These are phyloP conservation scores for Atta texana DNA, from an alignment of 1,140 invertebrate genomes.

Conservation along the genomic window DNA sequence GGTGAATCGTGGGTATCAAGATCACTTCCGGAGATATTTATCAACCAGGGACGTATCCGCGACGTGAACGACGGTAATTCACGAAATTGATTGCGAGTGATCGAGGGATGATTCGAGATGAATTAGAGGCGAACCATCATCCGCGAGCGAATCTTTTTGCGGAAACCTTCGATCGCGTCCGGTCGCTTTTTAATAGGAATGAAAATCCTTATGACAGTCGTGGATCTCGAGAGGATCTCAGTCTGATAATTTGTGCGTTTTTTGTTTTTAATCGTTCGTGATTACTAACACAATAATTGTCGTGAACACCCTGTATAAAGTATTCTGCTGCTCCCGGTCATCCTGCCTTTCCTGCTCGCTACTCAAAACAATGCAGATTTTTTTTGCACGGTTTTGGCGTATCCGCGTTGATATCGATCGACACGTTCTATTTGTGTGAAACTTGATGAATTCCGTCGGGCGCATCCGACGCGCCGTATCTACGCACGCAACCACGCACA, in stretches of 20 bases:
- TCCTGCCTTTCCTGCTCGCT: not conserved
- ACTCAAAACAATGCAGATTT: slow-evolving; percentile 1
- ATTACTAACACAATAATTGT: slow-evolving; percentile 21
- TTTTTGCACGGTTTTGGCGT: not conserved
- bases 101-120: slow-evolving; percentile 14
- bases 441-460: not conserved
- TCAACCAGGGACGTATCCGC: slow-evolving; percentile 46
- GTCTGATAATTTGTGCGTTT: slow-evolving; percentile 42
- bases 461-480: slow-evolving; percentile 30
- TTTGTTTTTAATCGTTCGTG: slow-evolving; percentile 44
- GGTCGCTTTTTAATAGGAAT: not conserved
- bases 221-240: not conserved
- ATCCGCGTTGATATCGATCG: slow-evolving; percentile 12
- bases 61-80: not conserved
- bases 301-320: slow-evolving; percentile 45
- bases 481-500: slow-evolving; percentile 42
- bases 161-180: not conserved
- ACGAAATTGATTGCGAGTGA: slow-evolving; percentile 3
- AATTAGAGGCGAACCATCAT: not conserved
- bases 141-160: not conserved
- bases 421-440: slow-evolving; percentile 15
- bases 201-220: slow-evolving; percentile 21
- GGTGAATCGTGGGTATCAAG: slow-evolving; percentile 4
- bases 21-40: not conserved
- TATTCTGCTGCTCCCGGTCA: slow-evolving; percentile 18